Conservation (phyloP, 2,888 invertebrate genomes). For the Pyrochroa serraticornis region DNA sequence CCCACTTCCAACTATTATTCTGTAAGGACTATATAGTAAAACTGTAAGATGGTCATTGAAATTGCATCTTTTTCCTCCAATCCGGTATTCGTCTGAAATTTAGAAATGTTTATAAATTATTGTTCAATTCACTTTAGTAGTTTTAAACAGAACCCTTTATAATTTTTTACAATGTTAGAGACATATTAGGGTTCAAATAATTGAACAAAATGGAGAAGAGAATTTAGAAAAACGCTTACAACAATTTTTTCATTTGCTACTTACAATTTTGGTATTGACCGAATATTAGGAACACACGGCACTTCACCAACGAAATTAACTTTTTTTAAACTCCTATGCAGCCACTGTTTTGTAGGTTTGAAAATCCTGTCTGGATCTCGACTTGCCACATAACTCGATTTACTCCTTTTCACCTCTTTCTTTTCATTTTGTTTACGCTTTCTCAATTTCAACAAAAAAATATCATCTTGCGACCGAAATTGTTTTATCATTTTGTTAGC, state of each 20-base stretch:
- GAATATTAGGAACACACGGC: constrained; percentile 26
- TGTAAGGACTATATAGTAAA: background rate
- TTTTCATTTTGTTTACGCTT: constrained; percentile 28
- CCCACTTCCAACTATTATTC: background rate
- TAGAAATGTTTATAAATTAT: too few relatives aligned
- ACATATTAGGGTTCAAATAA: too few relatives aligned
- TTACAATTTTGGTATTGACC: constrained; percentile 47
- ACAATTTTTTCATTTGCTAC: too few relatives aligned
- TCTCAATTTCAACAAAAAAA: constrained; percentile 45
- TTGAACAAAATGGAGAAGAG: too few relatives aligned
- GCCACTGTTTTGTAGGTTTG: constrained; percentile 55
- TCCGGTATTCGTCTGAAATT: constrained; percentile 44
- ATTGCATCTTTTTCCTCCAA: constrained; percentile 41
- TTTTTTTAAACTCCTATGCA: constrained; percentile 22
- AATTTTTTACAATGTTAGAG: too few relatives aligned
- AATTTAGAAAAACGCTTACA: too few relatives aligned
- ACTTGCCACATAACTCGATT: constrained; percentile 35
- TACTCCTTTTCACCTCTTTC: constrained; percentile 33
- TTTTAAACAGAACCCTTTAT: too few relatives aligned
- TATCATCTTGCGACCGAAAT: constrained; percentile 52
- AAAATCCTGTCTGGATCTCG: constrained; percentile 51
- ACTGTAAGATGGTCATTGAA: constrained; percentile 12
- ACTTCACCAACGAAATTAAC: constrained; percentile 10
- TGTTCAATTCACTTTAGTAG: too few relatives aligned
- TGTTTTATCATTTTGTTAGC: constrained; percentile 54